phyloP scores from a whole-genome alignment of 2,113 vertebrate species.

The Aphyosemion australe region DNA sequence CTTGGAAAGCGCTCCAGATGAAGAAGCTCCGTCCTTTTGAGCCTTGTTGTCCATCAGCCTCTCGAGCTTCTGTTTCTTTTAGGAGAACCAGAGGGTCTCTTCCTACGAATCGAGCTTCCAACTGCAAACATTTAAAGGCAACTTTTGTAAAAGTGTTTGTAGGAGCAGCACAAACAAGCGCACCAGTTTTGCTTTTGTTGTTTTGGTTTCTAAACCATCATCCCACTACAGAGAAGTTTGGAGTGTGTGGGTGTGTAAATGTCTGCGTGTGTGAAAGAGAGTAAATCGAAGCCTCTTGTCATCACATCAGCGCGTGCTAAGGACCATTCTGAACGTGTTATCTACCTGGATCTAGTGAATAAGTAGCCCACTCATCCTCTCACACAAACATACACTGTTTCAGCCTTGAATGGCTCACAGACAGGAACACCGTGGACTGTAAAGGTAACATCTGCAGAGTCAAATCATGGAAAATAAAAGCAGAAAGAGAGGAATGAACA shows the following conservation, averaged over 20 bases:
- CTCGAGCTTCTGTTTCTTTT: not conserved
- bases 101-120: not conserved
- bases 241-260: not conserved
- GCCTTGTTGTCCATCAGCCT: too few species aligned
- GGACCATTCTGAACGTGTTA: not conserved
- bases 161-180: not conserved
- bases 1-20: constrained; percentile 31
- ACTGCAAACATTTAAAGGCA: not conserved
- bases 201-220: not conserved
- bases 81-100: not conserved
- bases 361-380: not conserved
- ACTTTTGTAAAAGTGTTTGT: not conserved
- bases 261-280: not conserved
- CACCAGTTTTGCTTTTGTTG: not conserved
- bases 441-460: too few species aligned
- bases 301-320: not conserved
- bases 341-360: not conserved
- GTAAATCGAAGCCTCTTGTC: not conserved
- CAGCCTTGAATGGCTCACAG: not conserved
- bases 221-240: not conserved
- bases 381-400: not conserved
- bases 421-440: not conserved
- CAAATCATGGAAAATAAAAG: too few species aligned
- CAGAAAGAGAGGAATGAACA: too few species aligned
- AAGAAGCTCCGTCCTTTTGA: constrained; percentile 2